Evolutionary conservation across 2,888 invertebrate species (phyloP).

Genomic region (Lepas anatifera): DNA sequence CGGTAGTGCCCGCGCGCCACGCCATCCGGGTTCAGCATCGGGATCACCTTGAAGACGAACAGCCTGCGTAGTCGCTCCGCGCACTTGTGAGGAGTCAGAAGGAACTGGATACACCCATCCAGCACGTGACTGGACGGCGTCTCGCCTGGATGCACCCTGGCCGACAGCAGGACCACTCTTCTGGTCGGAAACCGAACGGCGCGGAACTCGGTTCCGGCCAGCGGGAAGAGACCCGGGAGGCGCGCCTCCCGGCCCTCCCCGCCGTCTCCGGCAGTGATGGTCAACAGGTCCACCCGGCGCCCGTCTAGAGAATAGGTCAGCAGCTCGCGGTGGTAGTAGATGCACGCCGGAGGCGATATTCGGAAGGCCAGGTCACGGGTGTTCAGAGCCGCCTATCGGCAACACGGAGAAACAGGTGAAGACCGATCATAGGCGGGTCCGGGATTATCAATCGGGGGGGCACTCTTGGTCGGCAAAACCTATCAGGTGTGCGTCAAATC

Average conservation of each 20-base stretch:
- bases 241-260: constrained; percentile 55
- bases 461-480: too few species aligned
- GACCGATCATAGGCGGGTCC: too few species aligned
- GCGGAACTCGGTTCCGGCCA: constrained; percentile 44
- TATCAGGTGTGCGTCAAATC: too few species aligned
- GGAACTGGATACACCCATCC: constrained; percentile 70
- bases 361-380: neutral
- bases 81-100: constrained; percentile 61
- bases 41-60: constrained; percentile 80
- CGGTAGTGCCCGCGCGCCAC: constrained; percentile 73
- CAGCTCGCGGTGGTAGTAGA: constrained; percentile 74
- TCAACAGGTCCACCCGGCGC: constrained; percentile 64
- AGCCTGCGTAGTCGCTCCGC: constrained; percentile 56
- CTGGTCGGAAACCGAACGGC: constrained; percentile 62
- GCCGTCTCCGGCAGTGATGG: constrained; percentile 67
- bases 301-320: constrained; percentile 64
- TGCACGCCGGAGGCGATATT: constrained; percentile 29
- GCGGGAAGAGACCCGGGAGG: constrained; percentile 59
- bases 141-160: constrained; percentile 84
- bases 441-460: too few species aligned
- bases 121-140: constrained; percentile 82
- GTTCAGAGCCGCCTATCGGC: neutral
- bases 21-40: constrained; percentile 84
- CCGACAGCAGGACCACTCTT: constrained; percentile 74
- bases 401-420: too few species aligned